These are phyloP conservation scores for Peromyscus attwateri DNA, from an alignment of 2,797 vertebrate genomes.

Conservation along the genomic window DNA sequence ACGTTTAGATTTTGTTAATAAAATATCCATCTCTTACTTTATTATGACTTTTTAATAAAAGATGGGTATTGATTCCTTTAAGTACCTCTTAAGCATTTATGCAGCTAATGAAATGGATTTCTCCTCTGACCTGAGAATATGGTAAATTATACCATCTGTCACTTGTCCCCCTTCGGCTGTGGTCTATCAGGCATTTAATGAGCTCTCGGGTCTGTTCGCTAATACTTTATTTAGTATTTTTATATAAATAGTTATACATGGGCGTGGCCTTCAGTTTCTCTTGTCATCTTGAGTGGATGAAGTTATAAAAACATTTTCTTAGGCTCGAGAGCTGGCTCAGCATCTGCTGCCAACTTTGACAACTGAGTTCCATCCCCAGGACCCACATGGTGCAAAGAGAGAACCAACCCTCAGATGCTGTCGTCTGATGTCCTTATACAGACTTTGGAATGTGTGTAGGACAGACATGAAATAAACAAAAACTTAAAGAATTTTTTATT, in stretches of 20 bases:
- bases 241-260: slow-evolving; percentile 55
- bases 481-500: not conserved
- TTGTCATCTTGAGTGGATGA: not conserved
- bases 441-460: not conserved
- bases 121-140: slow-evolving; percentile 52
- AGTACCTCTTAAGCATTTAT: slow-evolving; percentile 69
- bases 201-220: slow-evolving; percentile 56
- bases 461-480: not conserved
- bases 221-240: slow-evolving; percentile 71
- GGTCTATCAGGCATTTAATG: not conserved
- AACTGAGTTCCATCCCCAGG: not conserved
- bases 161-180: slow-evolving; percentile 25
- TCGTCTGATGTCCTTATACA: not conserved
- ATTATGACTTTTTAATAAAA: slow-evolving; percentile 74
- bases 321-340: not conserved
- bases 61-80: slow-evolving; percentile 71
- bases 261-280: slow-evolving; percentile 27
- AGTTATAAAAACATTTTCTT: not conserved
- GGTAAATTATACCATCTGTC: slow-evolving; percentile 26
- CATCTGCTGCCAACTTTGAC: not conserved
- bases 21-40: slow-evolving; percentile 46
- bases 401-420: not conserved
- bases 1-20: slow-evolving; percentile 60
- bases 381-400: not conserved
- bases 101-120: slow-evolving; percentile 70